phyloP scores from a whole-genome alignment of 1,140 invertebrate genomes.

The Bombus haemorrhoidalis region DNA sequence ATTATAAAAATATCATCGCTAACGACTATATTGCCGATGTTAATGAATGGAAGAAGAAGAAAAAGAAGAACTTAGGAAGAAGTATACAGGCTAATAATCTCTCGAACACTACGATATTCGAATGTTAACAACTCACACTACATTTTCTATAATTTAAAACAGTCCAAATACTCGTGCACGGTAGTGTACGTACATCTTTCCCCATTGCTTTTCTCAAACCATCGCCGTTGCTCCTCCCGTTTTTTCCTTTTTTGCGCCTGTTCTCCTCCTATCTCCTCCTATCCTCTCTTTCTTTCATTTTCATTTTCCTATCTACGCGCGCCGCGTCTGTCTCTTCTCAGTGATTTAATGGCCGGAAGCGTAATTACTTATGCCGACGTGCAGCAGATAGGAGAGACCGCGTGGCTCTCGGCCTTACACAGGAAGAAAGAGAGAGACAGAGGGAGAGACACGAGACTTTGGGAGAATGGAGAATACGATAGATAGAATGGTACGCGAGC shows the following conservation, averaged over 20 bases:
- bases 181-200: too few species aligned
- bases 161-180: too few species aligned
- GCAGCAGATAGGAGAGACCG: slow-evolving; percentile 27
- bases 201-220: too few species aligned
- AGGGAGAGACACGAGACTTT: background rate
- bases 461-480: slow-evolving; percentile 19
- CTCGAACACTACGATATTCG: too few species aligned
- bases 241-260: slow-evolving; percentile 9
- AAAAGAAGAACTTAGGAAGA: too few species aligned
- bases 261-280: slow-evolving; percentile 18
- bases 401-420: slow-evolving; percentile 35
- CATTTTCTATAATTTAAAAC: too few species aligned
- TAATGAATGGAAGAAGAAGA: too few species aligned
- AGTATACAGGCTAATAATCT: too few species aligned
- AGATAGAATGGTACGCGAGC: background rate
- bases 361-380: slow-evolving; percentile 77
- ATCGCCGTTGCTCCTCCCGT: background rate
- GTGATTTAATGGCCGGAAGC: slow-evolving; percentile 77
- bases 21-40: too few species aligned
- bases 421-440: background rate
- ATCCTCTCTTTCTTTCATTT: slow-evolving; percentile 17
- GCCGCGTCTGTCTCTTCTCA: slow-evolving; percentile 44
- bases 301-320: slow-evolving; percentile 45
- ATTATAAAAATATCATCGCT: too few species aligned
- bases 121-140: too few species aligned